Evolutionary conservation across 2,797 vertebrate species (phyloP).

Genomic region (Buphagus erythrorhynchus): DNA sequence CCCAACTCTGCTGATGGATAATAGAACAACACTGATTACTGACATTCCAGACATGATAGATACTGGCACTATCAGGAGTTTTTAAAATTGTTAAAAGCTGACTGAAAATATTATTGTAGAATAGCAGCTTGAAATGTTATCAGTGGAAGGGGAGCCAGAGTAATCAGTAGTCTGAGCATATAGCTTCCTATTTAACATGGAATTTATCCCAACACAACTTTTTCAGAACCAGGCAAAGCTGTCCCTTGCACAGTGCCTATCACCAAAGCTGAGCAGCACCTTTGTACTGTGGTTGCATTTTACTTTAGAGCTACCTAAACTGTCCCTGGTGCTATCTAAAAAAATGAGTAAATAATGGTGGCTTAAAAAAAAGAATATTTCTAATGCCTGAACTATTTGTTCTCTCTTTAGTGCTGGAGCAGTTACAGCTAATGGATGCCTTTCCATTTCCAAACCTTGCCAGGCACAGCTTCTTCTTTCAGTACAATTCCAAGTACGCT

Average conservation of each 20-base stretch:
- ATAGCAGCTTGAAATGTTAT: not conserved
- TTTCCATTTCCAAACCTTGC: not conserved
- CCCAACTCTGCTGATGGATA: not conserved
- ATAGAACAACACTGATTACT: not conserved
- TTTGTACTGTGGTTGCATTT: not conserved
- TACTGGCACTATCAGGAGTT: not conserved
- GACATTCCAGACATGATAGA: not conserved
- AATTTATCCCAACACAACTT: not conserved
- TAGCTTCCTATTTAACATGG: not conserved
- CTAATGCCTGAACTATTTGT: not conserved
- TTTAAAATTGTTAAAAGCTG: not conserved
- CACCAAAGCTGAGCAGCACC: not conserved
- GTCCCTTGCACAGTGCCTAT: not conserved
- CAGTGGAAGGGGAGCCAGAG: not conserved
- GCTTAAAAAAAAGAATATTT: not conserved
- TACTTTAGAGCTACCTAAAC: not conserved
- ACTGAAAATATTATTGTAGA: not conserved
- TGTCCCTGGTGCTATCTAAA: not conserved
- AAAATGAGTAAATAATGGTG: not conserved
- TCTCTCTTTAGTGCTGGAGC: not conserved
- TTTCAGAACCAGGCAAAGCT: accelerated
- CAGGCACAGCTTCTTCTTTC: not conserved
- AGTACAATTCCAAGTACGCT: not conserved
- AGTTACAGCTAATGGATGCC: not conserved
- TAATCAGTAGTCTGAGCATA: not conserved